Base-by-base conservation (phyloP, 2,888 invertebrate genomes). In the Agrypnus murinus region DNA sequence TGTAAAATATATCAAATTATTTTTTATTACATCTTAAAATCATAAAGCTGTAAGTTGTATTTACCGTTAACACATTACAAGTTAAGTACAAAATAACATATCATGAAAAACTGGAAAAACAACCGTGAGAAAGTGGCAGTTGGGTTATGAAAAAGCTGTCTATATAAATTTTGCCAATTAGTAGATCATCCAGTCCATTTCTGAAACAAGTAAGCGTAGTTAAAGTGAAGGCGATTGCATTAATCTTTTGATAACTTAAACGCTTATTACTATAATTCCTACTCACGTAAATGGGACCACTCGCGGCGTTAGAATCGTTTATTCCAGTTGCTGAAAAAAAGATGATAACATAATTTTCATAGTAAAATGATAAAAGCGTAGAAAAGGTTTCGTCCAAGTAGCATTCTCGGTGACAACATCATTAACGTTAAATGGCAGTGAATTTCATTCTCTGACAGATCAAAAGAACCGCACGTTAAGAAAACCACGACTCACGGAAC, bases 321-420 rank as follows among this genome's bases (percentile, higher is more conserved):
- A 1, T 43, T 15, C 8, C 7, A 43, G 12, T 43, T 43, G 14
- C 14, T 43, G 12, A 3, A 9, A n/a, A 43, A 14, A 5, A 14
- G 15, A 55, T 12, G 36, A 43, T 43, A 14, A 2, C 3, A 43
- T 43, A 2, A 1, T 25, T 12, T 40, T 25, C 3, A 58, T 58
- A 58, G 25, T 15, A 17, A 46, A 17, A 43, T 19, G 36, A 36
- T 43, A 40, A 58, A 25, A 25, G 38, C 40, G 40, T 31, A 15
- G 15, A 58, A 2, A n/a, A 40, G 12, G 43, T 38, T 43, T 19
- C 4, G 31, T 14, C 10, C 40, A 14, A 43, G 43, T 25, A 38
- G 58, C 58, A 38, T 10, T 38, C 58, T 14, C 12, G 43, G 58
- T 58, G 58, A 58, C 58, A 43, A 43, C 40, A 58, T 58, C 58